A percentile compares a stretch with the other conserved stretches of the same genome.
phyloP scores from a whole-genome alignment of 2,113 vertebrate species.

The Pandion haliaetus region DNA sequence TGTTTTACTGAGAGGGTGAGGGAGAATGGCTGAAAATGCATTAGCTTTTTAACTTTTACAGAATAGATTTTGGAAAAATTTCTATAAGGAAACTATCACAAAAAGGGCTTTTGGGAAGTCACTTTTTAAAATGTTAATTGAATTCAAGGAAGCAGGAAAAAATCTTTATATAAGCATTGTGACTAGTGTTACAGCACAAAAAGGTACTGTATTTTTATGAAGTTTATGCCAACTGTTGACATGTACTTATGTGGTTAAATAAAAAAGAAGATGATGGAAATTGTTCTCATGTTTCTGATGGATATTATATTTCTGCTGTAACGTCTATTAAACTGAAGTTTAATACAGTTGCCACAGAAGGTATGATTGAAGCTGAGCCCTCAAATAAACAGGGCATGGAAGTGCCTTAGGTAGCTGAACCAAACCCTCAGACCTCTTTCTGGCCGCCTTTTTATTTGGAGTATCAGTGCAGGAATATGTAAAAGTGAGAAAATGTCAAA shows the following conservation, averaged over 20 bases:
- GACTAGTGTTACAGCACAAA: conserved; percentile 47
- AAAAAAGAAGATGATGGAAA: conserved; percentile 61
- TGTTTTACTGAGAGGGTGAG: conserved; percentile 51
- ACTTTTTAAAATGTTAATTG: conserved; percentile 29
- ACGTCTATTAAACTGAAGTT: not conserved
- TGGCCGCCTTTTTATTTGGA: not conserved
- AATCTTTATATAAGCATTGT: conserved; percentile 55
- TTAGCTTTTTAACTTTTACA: conserved; percentile 59
- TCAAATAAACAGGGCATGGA: not conserved
- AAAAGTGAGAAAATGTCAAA: not conserved
- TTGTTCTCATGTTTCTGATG: not conserved
- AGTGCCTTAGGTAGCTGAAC: not conserved
- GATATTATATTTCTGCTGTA: not conserved
- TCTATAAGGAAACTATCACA: conserved; percentile 28
- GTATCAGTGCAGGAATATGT: not conserved
- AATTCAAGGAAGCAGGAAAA: conserved; percentile 11
- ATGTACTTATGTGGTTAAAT: conserved; percentile 75
- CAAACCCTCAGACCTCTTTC: not conserved
- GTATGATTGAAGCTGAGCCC: not conserved
- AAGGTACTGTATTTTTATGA: conserved; percentile 79
- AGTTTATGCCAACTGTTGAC: conserved; percentile 75
- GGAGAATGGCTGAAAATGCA: conserved; percentile 33
- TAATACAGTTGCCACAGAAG: not conserved
- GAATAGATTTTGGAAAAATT: conserved; percentile 47
- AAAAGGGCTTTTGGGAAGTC: conserved; percentile 30